phyloP scores from a whole-genome alignment of 1,140 invertebrate genomes.

The Reticulitermes speratus region DNA sequence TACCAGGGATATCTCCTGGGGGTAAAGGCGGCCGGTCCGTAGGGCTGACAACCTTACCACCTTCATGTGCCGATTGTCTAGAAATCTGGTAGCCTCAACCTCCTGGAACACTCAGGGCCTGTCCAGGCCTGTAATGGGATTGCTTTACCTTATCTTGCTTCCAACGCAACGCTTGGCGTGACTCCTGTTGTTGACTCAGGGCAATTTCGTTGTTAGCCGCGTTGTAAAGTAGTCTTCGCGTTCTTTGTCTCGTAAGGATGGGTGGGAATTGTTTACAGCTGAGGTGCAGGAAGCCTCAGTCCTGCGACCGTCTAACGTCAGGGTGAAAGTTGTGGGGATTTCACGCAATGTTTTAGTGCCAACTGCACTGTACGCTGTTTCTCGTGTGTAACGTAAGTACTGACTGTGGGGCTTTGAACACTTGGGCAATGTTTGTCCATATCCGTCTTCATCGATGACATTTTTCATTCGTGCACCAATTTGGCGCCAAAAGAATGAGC shows the following conservation, averaged over 20 bases:
- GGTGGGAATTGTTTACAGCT: neutral
- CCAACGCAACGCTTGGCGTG: neutral
- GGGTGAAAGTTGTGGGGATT: neutral
- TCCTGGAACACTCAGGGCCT: too few species aligned
- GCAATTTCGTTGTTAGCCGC: neutral
- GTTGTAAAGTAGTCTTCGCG: neutral
- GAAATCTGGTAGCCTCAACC: too few species aligned
- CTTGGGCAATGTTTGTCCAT: neutral
- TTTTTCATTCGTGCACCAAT: too few species aligned
- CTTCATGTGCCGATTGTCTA: too few species aligned
- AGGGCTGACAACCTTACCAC: too few species aligned
- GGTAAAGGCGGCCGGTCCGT: too few species aligned
- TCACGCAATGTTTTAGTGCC: neutral
- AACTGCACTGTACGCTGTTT: neutral
- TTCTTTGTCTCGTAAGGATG: neutral
- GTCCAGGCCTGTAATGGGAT: too few species aligned
- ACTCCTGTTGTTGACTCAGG: neutral
- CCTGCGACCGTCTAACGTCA: neutral
- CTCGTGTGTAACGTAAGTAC: too few species aligned
- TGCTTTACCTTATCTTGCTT: too few species aligned
- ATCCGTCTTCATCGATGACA: too few species aligned
- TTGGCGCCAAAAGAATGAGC: too few species aligned
- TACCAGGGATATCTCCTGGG: too few species aligned
- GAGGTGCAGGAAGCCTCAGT: neutral
- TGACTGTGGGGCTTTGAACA: neutral